Evolutionary conservation across 2,888 invertebrate species (phyloP), one percentile per base, ranked within the genome.

Genomic region (Cryptus armator): DNA sequence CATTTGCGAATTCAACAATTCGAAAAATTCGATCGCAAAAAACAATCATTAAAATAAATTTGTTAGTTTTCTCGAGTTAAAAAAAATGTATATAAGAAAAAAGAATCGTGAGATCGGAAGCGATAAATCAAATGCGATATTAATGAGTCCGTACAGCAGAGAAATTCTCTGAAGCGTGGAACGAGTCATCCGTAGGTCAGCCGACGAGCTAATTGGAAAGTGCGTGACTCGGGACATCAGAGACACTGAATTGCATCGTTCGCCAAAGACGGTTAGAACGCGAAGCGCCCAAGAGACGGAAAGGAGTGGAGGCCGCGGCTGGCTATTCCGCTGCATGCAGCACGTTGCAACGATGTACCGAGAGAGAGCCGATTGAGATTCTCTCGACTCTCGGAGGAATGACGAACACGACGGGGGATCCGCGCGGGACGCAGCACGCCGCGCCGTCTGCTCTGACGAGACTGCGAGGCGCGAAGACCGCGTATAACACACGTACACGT

Each of bases 371-470:
- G 56, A 77, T 72, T 44, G 66, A 79, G 44, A 64, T 75, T 64
- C 68, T 46, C 78, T 66, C 56, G 77, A n/a, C 24, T 32, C 77
- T 67, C 77, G 43, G 19, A 19, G 29, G 66, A 74, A 71, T 72
- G 76, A 83, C 74, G 74, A 67, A 56, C 70, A 68, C 70, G 71
- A 44, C 19, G 72, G 9, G 83, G 44, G 19, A 66, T 16, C 59
- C 81, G 37, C 16, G 59, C 51, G 51, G 83, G 24, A 51, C 48
- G 14, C 19, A 53, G 89, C 90, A 85, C 92, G 92, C 93, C 93
- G 90, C 88, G 91, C 92, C 89, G 93, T 93, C 93, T 93, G 92
- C 90, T 72, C 84, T 90, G 90, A 89, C 92, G 92, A 93, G 92
- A 92, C 93, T 90, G 92, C 90, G 86, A 90, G 92, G 92, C 92